Base-by-base conservation (phyloP, 2,113 vertebrate species). In the Balaeniceps rex region DNA sequence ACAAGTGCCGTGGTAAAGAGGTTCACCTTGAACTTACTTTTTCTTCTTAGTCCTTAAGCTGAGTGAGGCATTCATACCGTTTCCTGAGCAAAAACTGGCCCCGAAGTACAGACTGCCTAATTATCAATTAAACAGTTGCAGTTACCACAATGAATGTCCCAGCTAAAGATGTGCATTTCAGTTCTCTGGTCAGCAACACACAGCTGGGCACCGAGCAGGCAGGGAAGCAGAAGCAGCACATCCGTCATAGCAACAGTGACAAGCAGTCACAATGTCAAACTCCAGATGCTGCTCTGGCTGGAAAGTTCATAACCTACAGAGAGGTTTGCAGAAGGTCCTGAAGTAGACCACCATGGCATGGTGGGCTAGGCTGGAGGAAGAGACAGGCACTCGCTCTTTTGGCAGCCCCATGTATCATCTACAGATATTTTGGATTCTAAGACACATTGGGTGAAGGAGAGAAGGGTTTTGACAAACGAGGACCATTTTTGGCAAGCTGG, bases 171-270 rank as follows among this genome's bases (percentile, higher is more conserved):
- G 19, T 58, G 64, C 19, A 6, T 58, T 79, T 57, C 61, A 36
- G 10, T 58, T 79, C 69, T 38, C 69, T 8, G 8, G 13, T 69
- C 49, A 86, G 40, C 69, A 87, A 0, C 38, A 44, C 13, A 9
- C 4, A 17, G 38, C 25, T 33, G 34, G 34, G 22, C 46, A 29
- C 28, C 4, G 2, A 61, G 28, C 34, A 63, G 77, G 21, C 52
- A 85, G 19, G 31, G 19, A 63, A 36, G 29, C 6, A 76, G 63
- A 42, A 80, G 42, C 23, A 51, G 18, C 4, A 21, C 18, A 10
- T 46, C 31, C 0, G 0, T 52, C 31, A 61, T 3, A 33, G 21
- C 2, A 3, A 46, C 42, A 69, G 33, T 19, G 54, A 82, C 22
- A 64, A 83, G 11, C 6, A 76, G 33, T 12, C 7, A 0, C 14